Conservation (phyloP, 2,797 vertebrate species). For the Iguana delicatissima region DNA sequence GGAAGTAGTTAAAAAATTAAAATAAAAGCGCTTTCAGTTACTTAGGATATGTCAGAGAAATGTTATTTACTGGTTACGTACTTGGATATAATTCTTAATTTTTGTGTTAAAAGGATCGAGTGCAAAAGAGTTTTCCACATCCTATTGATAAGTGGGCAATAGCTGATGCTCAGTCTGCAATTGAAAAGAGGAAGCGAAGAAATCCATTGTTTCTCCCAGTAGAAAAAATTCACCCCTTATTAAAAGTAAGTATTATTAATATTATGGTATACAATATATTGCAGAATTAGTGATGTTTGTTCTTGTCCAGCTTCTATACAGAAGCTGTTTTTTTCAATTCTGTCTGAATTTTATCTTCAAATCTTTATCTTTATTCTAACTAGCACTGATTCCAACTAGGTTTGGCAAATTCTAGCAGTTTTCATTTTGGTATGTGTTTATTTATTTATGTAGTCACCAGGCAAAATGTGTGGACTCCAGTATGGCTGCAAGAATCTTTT, state of each 20-base stretch:
- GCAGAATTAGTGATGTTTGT: background rate
- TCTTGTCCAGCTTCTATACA: background rate
- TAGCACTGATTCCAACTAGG: conserved; percentile 1
- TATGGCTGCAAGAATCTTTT: background rate
- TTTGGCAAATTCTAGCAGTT: background rate
- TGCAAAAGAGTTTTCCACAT: conserved; percentile 96
- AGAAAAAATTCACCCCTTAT: conserved; percentile 96
- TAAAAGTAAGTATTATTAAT: conserved; percentile 85
- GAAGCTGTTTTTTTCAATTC: conserved; percentile 18
- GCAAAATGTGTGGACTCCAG: background rate
- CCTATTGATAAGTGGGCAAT: conserved; percentile 99
- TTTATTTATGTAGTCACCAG: too few species aligned
- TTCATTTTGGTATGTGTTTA: too few species aligned
- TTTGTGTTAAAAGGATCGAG: conserved; percentile 87
- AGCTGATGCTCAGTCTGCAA: conserved; percentile 93
- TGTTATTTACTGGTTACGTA: background rate
- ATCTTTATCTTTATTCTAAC: background rate
- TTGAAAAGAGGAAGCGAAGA: conserved; percentile 95
- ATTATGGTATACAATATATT: conserved; percentile 23
- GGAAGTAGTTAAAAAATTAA: background rate
- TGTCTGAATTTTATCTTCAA: background rate
- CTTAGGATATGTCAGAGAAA: background rate
- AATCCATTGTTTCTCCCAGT: conserved; percentile 94
- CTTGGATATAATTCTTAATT: conserved; percentile 63
- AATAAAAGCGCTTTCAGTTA: conserved; percentile 13